Evolutionary conservation across 2,113 vertebrate species (phyloP), one percentile per base, ranked within the genome.

Genomic region (Telmatochromis bifrenatus): DNA sequence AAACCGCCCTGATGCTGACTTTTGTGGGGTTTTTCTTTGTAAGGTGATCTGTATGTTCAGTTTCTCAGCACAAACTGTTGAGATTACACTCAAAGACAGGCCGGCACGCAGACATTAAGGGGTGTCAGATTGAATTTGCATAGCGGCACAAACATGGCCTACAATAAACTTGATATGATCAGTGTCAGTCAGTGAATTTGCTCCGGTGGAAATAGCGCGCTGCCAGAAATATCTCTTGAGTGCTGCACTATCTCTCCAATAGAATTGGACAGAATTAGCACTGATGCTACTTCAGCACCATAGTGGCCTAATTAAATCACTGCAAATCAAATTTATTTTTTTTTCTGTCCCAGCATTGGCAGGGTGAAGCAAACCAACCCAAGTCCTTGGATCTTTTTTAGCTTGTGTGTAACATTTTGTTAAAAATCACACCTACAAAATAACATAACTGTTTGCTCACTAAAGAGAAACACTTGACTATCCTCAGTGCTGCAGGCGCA

Each of bases 141-240:
- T 62, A 81, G 68, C 79, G 33, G 81, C 68, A 39, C 83, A 84
- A 75, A 39, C 84, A 81, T 77, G 60, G 89, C 79, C 77, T n/a
- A 83, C 80, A 93, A 91, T 91, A 85, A 85, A 91, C 53, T 14
- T 88, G 90, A 93, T 93, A 92, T 89, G 80, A 94, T 94, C 88
- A 75, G 82, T 88, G 91, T 84, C 84, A 49, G 68, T 53, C 84
- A 77, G 84, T 88, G 88, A 79, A 90, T 93, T 92, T 83, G 89
- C 83, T 56, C 84, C 49, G 31, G 84, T 82, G 49, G 73, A 91
- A 88, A 90, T 83, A 89, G 65, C 81, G 10, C 70, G 33, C 82
- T 81, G 60, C 56, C 80, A 88, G 85, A 92, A 88, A 92, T 86
- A 83, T 90, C 83, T 68, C 55, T 21, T 5, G 21, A 60, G 68